phyloP scores from a whole-genome alignment of 2,888 invertebrate species.

The Flexamia atlantica region DNA sequence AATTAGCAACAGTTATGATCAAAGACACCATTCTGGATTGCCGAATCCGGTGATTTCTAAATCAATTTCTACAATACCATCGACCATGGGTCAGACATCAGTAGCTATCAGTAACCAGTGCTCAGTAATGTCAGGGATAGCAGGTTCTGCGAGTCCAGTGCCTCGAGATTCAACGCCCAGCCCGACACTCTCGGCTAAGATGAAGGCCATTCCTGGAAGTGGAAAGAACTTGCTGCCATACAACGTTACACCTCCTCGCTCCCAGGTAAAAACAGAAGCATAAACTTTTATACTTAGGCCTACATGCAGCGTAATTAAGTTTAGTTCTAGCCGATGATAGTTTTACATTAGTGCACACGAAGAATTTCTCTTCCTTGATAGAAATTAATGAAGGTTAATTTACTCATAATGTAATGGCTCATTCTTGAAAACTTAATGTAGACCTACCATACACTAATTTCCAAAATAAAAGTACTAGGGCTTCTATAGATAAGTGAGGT shows the following conservation, averaged over 20 bases:
- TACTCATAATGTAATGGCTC: too few relatives aligned
- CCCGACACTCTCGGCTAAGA: constrained; percentile 72
- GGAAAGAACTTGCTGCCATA: constrained; percentile 89
- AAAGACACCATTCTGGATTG: constrained; percentile 48
- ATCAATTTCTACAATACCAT: constrained; percentile 58
- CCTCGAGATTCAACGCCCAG: constrained; percentile 73
- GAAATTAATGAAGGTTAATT: too few relatives aligned
- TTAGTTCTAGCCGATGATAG: too few relatives aligned
- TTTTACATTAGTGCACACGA: too few relatives aligned
- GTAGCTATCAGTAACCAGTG: constrained; percentile 70
- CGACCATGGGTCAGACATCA: constrained; percentile 66
- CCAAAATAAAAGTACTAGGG: too few relatives aligned
- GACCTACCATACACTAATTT: too few relatives aligned
- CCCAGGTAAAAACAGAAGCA: constrained; percentile 78
- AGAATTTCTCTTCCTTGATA: too few relatives aligned
- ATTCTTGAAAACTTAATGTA: too few relatives aligned
- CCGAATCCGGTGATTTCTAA: constrained; percentile 51
- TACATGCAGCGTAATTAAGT: too few relatives aligned
- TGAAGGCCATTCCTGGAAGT: constrained; percentile 70
- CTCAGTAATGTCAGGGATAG: constrained; percentile 68
- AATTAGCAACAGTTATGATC: constrained; percentile 35
- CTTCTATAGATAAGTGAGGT: too few relatives aligned
- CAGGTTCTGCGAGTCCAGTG: constrained; percentile 74
- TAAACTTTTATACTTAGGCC: too few relatives aligned
- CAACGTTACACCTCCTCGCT: constrained; percentile 92